A percentile compares a stretch with the other conserved stretches of the same genome.
Evolutionary conservation across 2,113 vertebrate genomes (phyloP).

Genomic region (Oreochromis spilurus): DNA sequence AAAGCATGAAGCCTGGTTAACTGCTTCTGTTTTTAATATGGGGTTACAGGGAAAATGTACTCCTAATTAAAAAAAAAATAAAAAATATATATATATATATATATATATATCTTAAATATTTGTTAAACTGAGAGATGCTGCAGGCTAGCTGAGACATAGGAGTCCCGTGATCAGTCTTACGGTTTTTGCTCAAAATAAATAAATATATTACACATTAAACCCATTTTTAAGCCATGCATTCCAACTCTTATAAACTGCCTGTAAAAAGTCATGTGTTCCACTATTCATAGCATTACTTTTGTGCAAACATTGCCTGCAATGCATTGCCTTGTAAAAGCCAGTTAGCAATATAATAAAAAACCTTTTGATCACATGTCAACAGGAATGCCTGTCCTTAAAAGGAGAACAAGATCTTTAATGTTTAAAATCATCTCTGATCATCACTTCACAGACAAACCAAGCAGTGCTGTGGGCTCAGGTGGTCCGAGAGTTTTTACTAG

Average conservation of each 20-base stretch:
- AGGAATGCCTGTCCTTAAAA: not conserved
- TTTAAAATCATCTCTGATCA: not conserved
- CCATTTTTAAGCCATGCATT: not conserved
- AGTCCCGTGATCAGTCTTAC: not conserved
- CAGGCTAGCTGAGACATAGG: not conserved
- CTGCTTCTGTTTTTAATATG: slow-evolving; percentile 49
- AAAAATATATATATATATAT: not conserved
- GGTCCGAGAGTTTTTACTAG: not conserved
- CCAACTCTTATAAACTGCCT: not conserved
- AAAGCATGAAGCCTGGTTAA: slow-evolving; percentile 23
- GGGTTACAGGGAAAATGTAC: slow-evolving; percentile 15
- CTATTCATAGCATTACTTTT: not conserved
- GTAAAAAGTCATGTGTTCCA: not conserved
- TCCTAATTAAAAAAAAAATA: slow-evolving; percentile 24
- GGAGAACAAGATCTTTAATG: not conserved
- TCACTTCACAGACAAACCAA: not conserved
- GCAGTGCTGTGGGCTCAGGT: not conserved
- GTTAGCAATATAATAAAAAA: not conserved
- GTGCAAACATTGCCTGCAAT: not conserved
- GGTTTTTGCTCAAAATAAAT: not conserved
- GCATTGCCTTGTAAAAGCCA: not conserved
- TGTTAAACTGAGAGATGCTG: not conserved
- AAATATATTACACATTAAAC: not conserved
- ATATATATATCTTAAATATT: not conserved
- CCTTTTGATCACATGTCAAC: not conserved